These are phyloP conservation scores for Drosophila incognita DNA, from an alignment of 2,888 invertebrate genomes.

Conservation along the genomic window DNA sequence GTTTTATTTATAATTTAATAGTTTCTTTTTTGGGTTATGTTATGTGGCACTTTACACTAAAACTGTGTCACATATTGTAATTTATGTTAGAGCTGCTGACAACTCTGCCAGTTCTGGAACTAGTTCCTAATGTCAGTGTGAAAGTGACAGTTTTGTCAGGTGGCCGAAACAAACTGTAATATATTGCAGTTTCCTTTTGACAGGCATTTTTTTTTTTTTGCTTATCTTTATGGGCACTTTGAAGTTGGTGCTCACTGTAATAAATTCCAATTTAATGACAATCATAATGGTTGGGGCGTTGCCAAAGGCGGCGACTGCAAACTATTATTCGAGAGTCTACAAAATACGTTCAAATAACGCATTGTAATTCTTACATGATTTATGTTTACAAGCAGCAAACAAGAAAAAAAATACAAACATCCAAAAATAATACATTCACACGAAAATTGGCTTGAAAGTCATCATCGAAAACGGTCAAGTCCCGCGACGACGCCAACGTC, in stretches of 20 bases:
- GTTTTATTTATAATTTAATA: slow-evolving; percentile 8
- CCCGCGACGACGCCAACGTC: slow-evolving; percentile 18
- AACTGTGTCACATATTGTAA: not conserved
- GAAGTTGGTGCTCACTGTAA: slow-evolving; percentile 20
- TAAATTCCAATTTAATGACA: slow-evolving; percentile 37
- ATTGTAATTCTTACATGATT: slow-evolving; percentile 50
- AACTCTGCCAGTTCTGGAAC: not conserved
- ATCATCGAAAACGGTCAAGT: slow-evolving; percentile 38
- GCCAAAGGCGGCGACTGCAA: slow-evolving; percentile 22
- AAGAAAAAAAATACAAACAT: slow-evolving; percentile 12
- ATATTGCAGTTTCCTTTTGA: slow-evolving; percentile 10
- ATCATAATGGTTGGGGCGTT: slow-evolving; percentile 5
- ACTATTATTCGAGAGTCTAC: slow-evolving; percentile 15
- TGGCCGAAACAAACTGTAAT: slow-evolving; percentile 3
- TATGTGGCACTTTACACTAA: not conserved
- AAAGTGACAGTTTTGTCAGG: slow-evolving; percentile 6
- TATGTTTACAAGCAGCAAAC: slow-evolving; percentile 56
- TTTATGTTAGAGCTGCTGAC: not conserved
- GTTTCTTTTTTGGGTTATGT: not conserved
- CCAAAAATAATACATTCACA: slow-evolving; percentile 27
- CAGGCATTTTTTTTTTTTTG: not conserved
- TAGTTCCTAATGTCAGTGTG: not conserved
- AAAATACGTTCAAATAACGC: slow-evolving; percentile 19
- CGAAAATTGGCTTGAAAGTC: slow-evolving; percentile 43
- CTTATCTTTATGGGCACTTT: slow-evolving; percentile 30